Evolutionary conservation across 2,797 vertebrate genomes (phyloP), one percentile per base, ranked within the genome.

Genomic region (Gymnothorax javanicus): DNA sequence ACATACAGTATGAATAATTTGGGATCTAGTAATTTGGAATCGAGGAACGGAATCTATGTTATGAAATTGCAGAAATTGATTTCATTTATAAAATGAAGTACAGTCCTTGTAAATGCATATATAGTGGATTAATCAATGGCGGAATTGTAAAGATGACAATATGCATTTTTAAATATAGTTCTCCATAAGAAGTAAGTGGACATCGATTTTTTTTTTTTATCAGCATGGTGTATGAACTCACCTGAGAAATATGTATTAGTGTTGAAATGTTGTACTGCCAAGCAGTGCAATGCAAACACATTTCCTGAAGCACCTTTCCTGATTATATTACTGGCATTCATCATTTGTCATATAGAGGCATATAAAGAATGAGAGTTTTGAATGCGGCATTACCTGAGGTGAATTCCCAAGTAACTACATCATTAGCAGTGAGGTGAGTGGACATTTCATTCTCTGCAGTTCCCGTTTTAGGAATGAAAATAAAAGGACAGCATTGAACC

Each of bases 271-370:
- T 79, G 20, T 81, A 81, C 52, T 12, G 17, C 17, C 52, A 56
- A 8, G 20, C 7, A 54, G 77, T 52, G 20, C 15, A 52, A 23
- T 56, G 23, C 20, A 15, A 56, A 81, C 54, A 54, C 20, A 20
- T 81, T 81, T 81, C 77, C 77, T 81, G 20, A 9, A 56, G 77
- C 77, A 8, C 8, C 54, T 81, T n/a, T 81, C 77, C 77, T 56
- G 77, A 67, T 64, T 84, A 67, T 67, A 83, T 83, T 83, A 59
- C 81, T 73, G 54, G n/a, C 81, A 71, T 87, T 59, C 56, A 71
- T 87, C 82, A 83, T 71, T 73, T 83, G 82, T 57, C 64, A 71
- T 83, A 56, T 43, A 33, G 27, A 25, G 27, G 60, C n/a, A 69
- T 25, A 27, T 23, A 56, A 57, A 57, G 60, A 67, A 50, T 15